phyloP scores from a whole-genome alignment of 2,113 vertebrate species.

The Psammodynastes pulverulentus region DNA sequence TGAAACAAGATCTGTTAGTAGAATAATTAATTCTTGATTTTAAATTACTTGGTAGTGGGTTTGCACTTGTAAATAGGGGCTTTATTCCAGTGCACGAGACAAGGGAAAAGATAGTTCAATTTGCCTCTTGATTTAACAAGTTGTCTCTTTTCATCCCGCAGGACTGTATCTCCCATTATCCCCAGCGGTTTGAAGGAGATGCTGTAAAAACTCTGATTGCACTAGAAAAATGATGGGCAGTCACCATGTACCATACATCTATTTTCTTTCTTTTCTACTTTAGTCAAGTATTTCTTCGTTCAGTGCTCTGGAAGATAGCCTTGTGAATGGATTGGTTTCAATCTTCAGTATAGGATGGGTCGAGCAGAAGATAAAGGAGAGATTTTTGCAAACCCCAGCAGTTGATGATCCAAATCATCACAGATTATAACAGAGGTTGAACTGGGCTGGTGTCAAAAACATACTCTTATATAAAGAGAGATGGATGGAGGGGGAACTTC shows the following conservation, averaged over 20 bases:
- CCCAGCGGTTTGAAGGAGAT: background rate
- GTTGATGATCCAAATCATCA: constrained; percentile 27
- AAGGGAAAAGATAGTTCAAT: background rate
- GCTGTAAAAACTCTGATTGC: background rate
- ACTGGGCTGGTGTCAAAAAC: constrained; percentile 24
- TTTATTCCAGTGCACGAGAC: background rate
- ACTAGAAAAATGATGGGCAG: rapidly evolving
- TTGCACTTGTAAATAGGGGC: background rate
- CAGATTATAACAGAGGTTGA: constrained; percentile 52
- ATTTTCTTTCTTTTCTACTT: constrained; percentile 15
- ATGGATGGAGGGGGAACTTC: background rate
- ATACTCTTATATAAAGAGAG: constrained; percentile 37
- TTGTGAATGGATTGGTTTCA: constrained; percentile 36
- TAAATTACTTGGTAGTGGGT: background rate
- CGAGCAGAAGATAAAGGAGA: background rate
- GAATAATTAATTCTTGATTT: background rate
- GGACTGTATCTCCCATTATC: background rate
- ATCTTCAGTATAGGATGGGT: constrained; percentile 45
- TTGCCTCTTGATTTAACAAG: background rate
- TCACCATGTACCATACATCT: constrained; percentile 31
- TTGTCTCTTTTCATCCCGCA: background rate
- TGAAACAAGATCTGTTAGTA: background rate
- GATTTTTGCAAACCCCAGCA: constrained; percentile 40
- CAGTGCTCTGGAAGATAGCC: constrained; percentile 18
- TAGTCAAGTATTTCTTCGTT: background rate